Evolutionary conservation across 2,888 invertebrate species (phyloP).

Genomic region (Drosophila diplacantha): DNA sequence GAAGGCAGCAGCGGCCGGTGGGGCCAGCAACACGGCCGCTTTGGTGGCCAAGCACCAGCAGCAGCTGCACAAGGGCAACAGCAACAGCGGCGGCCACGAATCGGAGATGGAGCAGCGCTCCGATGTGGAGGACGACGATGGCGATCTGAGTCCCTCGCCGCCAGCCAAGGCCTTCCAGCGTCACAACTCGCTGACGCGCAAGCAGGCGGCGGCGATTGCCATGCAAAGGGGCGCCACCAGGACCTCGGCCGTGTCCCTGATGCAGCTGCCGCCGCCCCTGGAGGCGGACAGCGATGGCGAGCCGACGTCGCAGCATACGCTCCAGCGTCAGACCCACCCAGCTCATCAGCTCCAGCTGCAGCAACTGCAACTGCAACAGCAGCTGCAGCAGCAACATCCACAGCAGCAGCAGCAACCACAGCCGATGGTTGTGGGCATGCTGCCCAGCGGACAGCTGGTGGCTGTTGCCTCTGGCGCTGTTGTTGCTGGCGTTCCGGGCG

Average conservation of each 20-base stretch:
- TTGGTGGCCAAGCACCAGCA: conserved; percentile 74
- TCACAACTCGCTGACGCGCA: conserved; percentile 82
- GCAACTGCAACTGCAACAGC: conserved; percentile 49
- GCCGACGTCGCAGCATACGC: conserved; percentile 61
- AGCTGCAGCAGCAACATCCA: conserved; percentile 41
- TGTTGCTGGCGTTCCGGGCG: conserved; percentile 47
- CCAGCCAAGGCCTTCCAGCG: conserved; percentile 80
- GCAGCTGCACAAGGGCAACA: conserved; percentile 60
- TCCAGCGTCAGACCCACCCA: conserved; percentile 44
- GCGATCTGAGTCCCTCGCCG: conserved; percentile 78
- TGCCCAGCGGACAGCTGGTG: conserved; percentile 67
- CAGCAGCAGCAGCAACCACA: conserved; percentile 43
- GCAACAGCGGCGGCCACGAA: conserved; percentile 50
- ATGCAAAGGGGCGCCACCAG: conserved; percentile 80
- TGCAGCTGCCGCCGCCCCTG: conserved; percentile 88
- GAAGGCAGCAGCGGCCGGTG: conserved; percentile 72
- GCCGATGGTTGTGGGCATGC: conserved; percentile 66
- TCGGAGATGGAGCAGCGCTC: conserved; percentile 76
- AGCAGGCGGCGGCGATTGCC: conserved; percentile 81
- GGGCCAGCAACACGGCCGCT: conserved; percentile 70
- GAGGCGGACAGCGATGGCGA: conserved; percentile 85
- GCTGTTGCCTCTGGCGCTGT: conserved; percentile 68
- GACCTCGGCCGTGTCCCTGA: conserved; percentile 84
- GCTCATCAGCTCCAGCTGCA: conserved; percentile 55
- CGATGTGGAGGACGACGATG: conserved; percentile 74